phyloP scores from a whole-genome alignment of 1,140 invertebrate genomes.

The Megathymus violae region DNA sequence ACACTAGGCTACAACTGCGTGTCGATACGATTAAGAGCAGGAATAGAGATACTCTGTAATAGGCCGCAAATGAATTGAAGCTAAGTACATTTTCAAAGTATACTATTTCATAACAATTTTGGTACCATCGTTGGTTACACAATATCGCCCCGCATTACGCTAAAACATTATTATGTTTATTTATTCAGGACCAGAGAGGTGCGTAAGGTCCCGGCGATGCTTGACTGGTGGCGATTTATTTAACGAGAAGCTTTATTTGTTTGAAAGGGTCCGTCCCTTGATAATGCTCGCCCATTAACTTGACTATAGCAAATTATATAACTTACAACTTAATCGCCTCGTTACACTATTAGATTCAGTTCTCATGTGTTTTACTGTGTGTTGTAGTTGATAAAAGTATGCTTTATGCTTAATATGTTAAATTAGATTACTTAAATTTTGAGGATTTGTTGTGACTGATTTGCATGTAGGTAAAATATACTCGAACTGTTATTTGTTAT shows the following conservation, averaged over 20 bases:
- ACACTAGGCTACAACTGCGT: no score
- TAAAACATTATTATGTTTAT: conserved; percentile 29
- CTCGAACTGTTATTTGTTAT: no score
- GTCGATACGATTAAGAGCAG: no score
- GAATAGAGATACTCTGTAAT: no score
- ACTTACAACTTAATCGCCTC: conserved; percentile 9
- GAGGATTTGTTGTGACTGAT: no score
- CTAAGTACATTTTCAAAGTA: neutral
- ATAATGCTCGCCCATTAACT: conserved; percentile 21
- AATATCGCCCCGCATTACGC: conserved; percentile 6
- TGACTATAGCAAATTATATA: conserved; percentile 13
- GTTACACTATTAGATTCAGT: neutral
- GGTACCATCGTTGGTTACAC: neutral
- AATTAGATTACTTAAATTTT: no score
- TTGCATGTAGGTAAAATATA: no score
- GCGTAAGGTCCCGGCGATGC: conserved; percentile 16
- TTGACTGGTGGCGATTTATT: conserved; percentile 26
- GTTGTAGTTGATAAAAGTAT: neutral
- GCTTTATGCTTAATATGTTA: no score
- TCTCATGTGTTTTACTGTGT: neutral
- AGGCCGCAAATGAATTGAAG: no score
- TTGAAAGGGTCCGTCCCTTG: conserved; percentile 6
- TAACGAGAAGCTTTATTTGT: conserved; percentile 25
- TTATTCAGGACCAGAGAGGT: conserved; percentile 18
- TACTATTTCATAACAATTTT: conserved; percentile 1